phyloP scores from a whole-genome alignment of 2,797 vertebrate genomes.

The Cyprinodon diabolis region DNA sequence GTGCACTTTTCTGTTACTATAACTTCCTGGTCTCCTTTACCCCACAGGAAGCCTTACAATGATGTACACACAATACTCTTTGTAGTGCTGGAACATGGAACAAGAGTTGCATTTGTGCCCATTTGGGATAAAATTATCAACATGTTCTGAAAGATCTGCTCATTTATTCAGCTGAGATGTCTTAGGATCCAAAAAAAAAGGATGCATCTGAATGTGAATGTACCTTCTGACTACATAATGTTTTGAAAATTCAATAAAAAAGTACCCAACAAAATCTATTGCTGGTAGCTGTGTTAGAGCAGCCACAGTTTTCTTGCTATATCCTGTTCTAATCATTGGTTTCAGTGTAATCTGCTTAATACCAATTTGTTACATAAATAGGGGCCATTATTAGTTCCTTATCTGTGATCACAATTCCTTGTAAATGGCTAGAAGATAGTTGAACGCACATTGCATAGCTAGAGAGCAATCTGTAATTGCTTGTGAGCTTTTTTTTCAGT shows the following conservation, averaged over 20 bases:
- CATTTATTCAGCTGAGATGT: too few species aligned
- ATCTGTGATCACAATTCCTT: background rate
- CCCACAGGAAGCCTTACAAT: slow-evolving; percentile 41
- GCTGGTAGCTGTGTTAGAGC: background rate
- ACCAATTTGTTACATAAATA: background rate
- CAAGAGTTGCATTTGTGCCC: slow-evolving; percentile 20
- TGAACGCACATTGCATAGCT: background rate
- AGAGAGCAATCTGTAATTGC: slow-evolving; percentile 6
- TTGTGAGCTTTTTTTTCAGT: slow-evolving; percentile 7
- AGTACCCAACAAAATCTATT: background rate
- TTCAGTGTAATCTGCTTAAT: background rate
- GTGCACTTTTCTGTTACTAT: slow-evolving; percentile 6
- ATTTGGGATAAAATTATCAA: slow-evolving; percentile 15
- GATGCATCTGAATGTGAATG: too few species aligned
- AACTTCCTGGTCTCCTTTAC: slow-evolving; percentile 17
- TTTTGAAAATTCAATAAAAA: too few species aligned
- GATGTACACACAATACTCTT: slow-evolving; percentile 38
- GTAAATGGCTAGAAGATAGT: background rate
- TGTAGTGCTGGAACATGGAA: slow-evolving; percentile 1
- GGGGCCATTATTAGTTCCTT: background rate
- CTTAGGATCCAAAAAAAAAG: too few species aligned
- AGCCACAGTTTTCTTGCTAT: background rate
- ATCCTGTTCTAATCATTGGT: background rate
- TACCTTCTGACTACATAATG: too few species aligned
- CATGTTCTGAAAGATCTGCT: slow-evolving; percentile 4